Percentiles rank a stretch among this genome's conserved stretches.
These are phyloP conservation scores for Delphinapterus leucas DNA, from an alignment of 2,113 vertebrate genomes.

Conservation along the genomic window DNA sequence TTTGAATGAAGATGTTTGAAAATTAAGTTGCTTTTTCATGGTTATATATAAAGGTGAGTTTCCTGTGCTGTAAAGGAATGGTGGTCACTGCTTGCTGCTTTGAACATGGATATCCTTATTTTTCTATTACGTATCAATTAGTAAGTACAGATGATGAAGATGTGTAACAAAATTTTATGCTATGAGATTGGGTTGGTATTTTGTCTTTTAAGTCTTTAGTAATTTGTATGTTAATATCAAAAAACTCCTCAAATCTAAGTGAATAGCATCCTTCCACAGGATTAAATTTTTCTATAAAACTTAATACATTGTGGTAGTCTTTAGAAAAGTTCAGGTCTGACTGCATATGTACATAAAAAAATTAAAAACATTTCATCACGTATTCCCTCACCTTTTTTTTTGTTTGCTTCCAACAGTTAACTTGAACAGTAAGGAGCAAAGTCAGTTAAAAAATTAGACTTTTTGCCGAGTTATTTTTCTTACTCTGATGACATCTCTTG, in stretches of 20 bases:
- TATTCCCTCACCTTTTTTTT: neutral
- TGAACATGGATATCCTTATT: constrained; percentile 64
- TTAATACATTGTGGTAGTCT: neutral
- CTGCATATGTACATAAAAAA: neutral
- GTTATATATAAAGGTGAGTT: neutral
- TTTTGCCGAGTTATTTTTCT: constrained; percentile 10
- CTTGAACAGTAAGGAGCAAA: neutral
- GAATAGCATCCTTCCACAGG: neutral
- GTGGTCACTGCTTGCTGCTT: constrained; percentile 34
- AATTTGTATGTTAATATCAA: constrained; percentile 31
- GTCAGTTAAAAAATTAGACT: neutral
- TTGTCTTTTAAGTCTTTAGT: constrained; percentile 29
- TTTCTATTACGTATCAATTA: constrained; percentile 59
- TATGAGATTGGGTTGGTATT: constrained; percentile 3
- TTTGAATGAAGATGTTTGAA: constrained; percentile 65
- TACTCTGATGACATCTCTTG: neutral
- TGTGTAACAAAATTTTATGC: constrained; percentile 39
- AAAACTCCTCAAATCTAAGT: neutral
- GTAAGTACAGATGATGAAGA: constrained; percentile 47
- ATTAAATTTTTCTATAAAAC: constrained; percentile 24
- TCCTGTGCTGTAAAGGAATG: constrained; percentile 34
- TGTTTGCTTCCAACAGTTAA: neutral
- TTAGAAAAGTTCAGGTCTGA: constrained; percentile 31
- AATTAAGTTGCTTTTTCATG: constrained; percentile 50
- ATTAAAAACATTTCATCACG: constrained; percentile 5